These are phyloP conservation scores for Leptinotarsa rubiginosa DNA, from an alignment of 2,888 invertebrate species.

Conservation along the genomic window DNA sequence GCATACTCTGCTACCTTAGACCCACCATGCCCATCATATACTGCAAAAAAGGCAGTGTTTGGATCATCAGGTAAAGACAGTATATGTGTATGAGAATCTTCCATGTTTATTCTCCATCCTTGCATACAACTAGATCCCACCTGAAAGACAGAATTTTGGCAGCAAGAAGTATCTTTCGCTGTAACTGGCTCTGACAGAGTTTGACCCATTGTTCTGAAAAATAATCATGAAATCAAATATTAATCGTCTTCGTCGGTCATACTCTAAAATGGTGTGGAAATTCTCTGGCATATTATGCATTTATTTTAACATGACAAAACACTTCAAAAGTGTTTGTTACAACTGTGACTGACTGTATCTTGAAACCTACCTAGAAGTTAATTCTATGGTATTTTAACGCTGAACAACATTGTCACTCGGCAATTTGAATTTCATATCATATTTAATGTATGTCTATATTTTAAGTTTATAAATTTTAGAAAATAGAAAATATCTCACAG, in stretches of 20 bases:
- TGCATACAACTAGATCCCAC: constrained; percentile 99
- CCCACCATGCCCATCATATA: constrained; percentile 96
- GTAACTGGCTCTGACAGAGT: constrained; percentile 97
- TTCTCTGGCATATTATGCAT: constrained; percentile 2
- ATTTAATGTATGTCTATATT: background rate
- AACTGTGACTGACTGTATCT: constrained; percentile 15
- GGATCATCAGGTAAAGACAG: constrained; percentile 93
- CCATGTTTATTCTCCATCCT: constrained; percentile 99
- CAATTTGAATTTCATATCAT: background rate
- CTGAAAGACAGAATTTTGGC: constrained; percentile 76
- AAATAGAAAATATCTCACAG: constrained; percentile 23
- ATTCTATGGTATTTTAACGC: constrained; percentile 12
- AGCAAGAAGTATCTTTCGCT: constrained; percentile 84
- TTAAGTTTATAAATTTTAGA: background rate
- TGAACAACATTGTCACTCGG: constrained; percentile 10
- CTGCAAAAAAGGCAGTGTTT: constrained; percentile 92
- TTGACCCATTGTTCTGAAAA: constrained; percentile 84
- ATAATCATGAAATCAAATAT: constrained; percentile 17
- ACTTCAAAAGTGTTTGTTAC: constrained; percentile 22
- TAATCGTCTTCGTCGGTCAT: constrained; percentile 1
- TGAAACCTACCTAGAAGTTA: constrained; percentile 18
- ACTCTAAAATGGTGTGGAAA: background rate
- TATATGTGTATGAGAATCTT: constrained; percentile 98
- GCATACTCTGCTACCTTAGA: constrained; percentile 84
- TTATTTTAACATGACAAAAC: constrained; percentile 25